These are phyloP conservation scores for Rhogogaster chlorosoma DNA, from an alignment of 2,888 invertebrate species.

Conservation along the genomic window DNA sequence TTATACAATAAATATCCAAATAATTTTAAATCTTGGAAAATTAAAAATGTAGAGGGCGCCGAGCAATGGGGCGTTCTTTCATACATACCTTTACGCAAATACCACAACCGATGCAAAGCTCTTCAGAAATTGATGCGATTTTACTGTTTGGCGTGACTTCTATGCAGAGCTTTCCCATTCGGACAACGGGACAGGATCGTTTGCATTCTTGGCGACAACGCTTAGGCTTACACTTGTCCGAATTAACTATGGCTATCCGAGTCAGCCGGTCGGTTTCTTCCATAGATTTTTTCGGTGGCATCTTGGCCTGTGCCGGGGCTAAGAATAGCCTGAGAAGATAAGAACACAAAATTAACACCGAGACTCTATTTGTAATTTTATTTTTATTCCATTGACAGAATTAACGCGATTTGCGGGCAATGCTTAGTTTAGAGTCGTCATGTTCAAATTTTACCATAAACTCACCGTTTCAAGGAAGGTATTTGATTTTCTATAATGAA, in stretches of 20 bases:
- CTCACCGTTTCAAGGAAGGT: not conserved
- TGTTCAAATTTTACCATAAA: not conserved
- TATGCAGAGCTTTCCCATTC: slow-evolving; percentile 99
- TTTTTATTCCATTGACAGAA: not conserved
- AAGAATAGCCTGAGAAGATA: not conserved
- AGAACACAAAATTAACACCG: slow-evolving; percentile 48
- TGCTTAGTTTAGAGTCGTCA: not conserved
- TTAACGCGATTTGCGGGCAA: not conserved
- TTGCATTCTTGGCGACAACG: slow-evolving; percentile 99
- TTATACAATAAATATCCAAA: not conserved
- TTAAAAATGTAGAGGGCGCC: not conserved
- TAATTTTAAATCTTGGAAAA: not conserved
- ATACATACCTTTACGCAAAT: slow-evolving; percentile 92
- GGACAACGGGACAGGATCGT: slow-evolving; percentile 98
- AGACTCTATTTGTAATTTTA: slow-evolving; percentile 12
- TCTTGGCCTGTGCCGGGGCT: slow-evolving; percentile 72
- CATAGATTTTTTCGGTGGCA: slow-evolving; percentile 86
- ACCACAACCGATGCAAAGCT: slow-evolving; percentile 99
- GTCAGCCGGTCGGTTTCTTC: slow-evolving; percentile 96
- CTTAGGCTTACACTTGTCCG: slow-evolving; percentile 99
- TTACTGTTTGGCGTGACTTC: slow-evolving; percentile 98
- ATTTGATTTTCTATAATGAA: not conserved
- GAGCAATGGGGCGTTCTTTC: not conserved
- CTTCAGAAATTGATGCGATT: slow-evolving; percentile 98
- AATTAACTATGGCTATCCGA: slow-evolving; percentile 98